phyloP scores from a whole-genome alignment of 2,113 vertebrate genomes.

The Muntiacus reevesi region DNA sequence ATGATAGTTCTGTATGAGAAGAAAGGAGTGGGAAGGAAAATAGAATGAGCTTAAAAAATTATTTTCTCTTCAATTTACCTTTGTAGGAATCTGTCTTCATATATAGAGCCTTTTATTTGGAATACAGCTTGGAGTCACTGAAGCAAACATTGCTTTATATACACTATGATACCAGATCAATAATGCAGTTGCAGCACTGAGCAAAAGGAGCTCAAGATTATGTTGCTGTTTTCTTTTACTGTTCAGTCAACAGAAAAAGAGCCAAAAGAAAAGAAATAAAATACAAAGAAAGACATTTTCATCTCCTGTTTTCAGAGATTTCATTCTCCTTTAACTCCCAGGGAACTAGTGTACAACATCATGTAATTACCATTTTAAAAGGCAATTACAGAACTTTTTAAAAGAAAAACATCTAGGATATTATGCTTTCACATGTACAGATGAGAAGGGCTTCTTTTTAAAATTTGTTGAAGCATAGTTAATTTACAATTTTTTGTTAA shows the following conservation, averaged over 20 bases:
- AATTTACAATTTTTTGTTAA: neutral
- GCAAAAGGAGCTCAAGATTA: constrained; percentile 34
- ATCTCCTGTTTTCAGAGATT: constrained; percentile 6
- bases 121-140: neutral
- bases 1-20: constrained; percentile 12
- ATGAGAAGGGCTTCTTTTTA: neutral
- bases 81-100: neutral
- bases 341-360: neutral
- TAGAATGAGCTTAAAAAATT: constrained; percentile 36
- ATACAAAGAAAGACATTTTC: constrained; percentile 2
- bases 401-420: neutral
- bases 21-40: constrained; percentile 16
- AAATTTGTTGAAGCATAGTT: neutral
- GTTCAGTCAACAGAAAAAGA: constrained; percentile 55
- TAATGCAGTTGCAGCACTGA: neutral
- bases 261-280: constrained; percentile 27
- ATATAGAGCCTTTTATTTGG: constrained; percentile 20
- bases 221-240: constrained; percentile 55
- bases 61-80: constrained; percentile 54
- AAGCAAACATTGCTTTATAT: constrained; percentile 44
- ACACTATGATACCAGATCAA: neutral
- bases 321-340: neutral
- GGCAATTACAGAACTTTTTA: neutral
- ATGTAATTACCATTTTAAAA: neutral
- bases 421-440: neutral